Conservation (phyloP, 2,113 vertebrate genomes). For the Podilymbus podiceps region DNA sequence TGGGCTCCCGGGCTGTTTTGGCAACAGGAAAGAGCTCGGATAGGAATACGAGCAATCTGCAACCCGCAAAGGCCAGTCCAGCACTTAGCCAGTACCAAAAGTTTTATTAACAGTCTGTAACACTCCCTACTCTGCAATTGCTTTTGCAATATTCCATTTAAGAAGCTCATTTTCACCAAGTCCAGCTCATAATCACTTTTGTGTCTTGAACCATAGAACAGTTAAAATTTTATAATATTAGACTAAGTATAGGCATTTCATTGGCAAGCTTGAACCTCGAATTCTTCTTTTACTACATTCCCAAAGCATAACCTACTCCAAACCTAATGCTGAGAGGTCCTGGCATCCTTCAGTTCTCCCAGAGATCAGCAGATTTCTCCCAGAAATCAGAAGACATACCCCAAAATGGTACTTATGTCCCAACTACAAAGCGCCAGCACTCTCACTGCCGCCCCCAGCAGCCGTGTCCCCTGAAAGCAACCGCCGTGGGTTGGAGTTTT, state of each 20-base stretch:
- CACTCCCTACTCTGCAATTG: neutral
- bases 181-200: neutral
- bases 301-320: rapidly evolving
- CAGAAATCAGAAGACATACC: neutral
- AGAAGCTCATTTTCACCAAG: neutral
- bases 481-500: rapidly evolving
- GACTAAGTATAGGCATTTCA: neutral
- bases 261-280: neutral
- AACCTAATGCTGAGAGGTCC: neutral
- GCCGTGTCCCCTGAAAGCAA: neutral
- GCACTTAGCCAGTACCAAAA: neutral
- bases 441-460: too few species aligned
- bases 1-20: neutral
- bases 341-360: neutral
- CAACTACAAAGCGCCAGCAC: neutral
- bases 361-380: neutral
- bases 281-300: neutral
- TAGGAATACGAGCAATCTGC: neutral
- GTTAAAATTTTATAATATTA: neutral
- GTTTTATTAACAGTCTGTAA: neutral
- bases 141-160: neutral
- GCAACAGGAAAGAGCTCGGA: neutral
- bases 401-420: neutral
- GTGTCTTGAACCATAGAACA: neutral
- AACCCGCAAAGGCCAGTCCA: neutral